These are phyloP conservation scores for Pteronotus mesoamericanus DNA, from an alignment of 2,797 vertebrate species.

Conservation along the genomic window DNA sequence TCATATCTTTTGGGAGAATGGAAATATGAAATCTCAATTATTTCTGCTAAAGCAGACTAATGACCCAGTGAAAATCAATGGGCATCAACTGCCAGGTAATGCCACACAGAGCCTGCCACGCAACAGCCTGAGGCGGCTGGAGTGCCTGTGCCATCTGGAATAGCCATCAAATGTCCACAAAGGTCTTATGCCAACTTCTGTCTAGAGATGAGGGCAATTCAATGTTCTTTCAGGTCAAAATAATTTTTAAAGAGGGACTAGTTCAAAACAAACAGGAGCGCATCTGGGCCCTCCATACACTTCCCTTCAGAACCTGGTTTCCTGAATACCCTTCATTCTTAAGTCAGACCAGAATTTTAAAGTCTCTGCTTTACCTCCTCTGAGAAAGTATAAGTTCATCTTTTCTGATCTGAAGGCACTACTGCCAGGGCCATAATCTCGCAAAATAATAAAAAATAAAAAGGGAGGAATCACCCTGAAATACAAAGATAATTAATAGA, in stretches of 20 bases:
- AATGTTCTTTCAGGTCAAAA: neutral
- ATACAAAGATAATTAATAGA: slow-evolving; percentile 38
- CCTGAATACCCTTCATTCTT: neutral
- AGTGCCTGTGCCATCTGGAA: neutral
- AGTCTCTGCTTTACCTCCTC: neutral
- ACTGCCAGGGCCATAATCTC: neutral
- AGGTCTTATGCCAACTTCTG: neutral
- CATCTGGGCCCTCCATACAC: neutral
- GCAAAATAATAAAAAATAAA: neutral
- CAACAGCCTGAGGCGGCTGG: neutral
- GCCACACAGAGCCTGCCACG: neutral
- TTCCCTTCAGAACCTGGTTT: neutral
- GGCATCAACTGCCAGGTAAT: neutral
- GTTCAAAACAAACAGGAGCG: neutral
- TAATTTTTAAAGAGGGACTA: neutral
- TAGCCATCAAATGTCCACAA: neutral
- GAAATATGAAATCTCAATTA: slow-evolving; percentile 26
- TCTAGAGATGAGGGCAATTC: neutral
- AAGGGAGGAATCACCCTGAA: neutral
- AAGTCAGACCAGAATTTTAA: slow-evolving; percentile 24
- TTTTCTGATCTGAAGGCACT: slow-evolving; percentile 3
- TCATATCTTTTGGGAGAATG: neutral
- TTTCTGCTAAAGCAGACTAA: neutral
- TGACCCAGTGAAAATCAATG: neutral
- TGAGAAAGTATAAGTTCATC: neutral